These are phyloP conservation scores for Nanorana parkeri DNA, from an alignment of 2,113 vertebrate species.

Conservation along the genomic window DNA sequence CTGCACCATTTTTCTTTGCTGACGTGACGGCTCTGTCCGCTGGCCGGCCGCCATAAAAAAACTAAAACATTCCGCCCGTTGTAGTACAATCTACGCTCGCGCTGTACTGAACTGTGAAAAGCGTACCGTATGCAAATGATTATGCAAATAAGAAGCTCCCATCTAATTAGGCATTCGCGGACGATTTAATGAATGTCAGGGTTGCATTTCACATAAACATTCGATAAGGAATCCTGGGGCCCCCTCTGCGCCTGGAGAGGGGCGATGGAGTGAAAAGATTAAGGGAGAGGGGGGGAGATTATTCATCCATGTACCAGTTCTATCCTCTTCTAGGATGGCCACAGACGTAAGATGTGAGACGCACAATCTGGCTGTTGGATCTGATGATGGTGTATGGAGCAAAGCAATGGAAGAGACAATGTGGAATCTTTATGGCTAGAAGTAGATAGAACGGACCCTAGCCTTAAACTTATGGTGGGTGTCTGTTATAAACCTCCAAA, in stretches of 20 bases:
- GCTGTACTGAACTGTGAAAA: not conserved
- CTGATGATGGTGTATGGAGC: too few relatives aligned
- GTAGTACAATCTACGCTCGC: not conserved
- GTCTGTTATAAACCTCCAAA: too few relatives aligned
- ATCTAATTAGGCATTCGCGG: constrained; percentile 4
- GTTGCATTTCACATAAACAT: not conserved
- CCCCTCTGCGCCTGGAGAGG: not conserved
- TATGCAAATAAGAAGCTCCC: not conserved
- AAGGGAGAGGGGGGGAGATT: not conserved
- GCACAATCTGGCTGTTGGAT: too few relatives aligned
- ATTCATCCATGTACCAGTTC: too few relatives aligned
- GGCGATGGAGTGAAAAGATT: not conserved
- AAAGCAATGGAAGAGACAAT: too few relatives aligned
- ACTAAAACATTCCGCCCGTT: too few relatives aligned
- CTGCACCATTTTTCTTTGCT: not conserved
- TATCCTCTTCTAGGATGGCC: too few relatives aligned
- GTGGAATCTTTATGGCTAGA: too few relatives aligned
- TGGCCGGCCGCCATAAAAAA: not conserved
- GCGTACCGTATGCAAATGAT: not conserved
- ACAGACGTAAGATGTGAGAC: too few relatives aligned
- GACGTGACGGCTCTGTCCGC: too few relatives aligned
- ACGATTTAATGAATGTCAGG: not conserved
- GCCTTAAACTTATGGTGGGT: too few relatives aligned
- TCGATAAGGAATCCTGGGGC: not conserved
- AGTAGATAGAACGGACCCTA: too few relatives aligned